Evolutionary conservation across 2,888 invertebrate species (phyloP), one percentile per base, ranked within the genome.

Genomic region (Meliscaeva auricollis): DNA sequence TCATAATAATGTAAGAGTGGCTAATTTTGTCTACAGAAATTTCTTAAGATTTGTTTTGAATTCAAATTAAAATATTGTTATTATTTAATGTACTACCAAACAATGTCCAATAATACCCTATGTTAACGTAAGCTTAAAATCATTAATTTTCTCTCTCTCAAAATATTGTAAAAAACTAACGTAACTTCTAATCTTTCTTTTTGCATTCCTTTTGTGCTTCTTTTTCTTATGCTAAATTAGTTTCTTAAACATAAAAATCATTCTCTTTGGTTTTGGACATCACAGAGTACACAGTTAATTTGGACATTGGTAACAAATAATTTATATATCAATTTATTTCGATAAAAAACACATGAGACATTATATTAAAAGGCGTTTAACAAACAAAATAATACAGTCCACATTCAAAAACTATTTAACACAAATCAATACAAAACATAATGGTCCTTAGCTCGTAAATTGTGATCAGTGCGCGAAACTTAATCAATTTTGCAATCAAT

Each of bases 21-120:
- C 79, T 0, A n/a, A 6, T 50, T 78, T 26, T 60, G 15, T 46
- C 62, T 74, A 11, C 48, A 38, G 56, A 8, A 69, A 44, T 15
- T 56, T 73, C 41, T 50, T 52, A 38, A 73, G n/a, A n/a, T n/a
- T n/a, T 73, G 52, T 58, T 15, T 38, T 5, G 20, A 1, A 52
- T 26, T 52, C n/a, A 52, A 52, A 17, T 7, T 7, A 52, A 3
- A n/a, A 9, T 13, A 52, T 15, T n/a, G n/a, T n/a, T n/a, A n/a
- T n/a, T n/a, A n/a, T n/a, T n/a, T n/a, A 26, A 4, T 26, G 3
- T 26, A 26, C 26, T 26, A 4, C 26, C 35, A 3, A 38, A 38
- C 35, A 38, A 38, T 38, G 11, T 38, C 35, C 35, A 38, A 38
- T 38, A 2, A 5, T 8, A 38, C 35, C 35, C 35, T 38, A 38